A percentile compares a stretch with the other conserved stretches of the same genome.
Evolutionary conservation across 2,797 vertebrate species (phyloP).

Genomic region (Pitangus sulphuratus): DNA sequence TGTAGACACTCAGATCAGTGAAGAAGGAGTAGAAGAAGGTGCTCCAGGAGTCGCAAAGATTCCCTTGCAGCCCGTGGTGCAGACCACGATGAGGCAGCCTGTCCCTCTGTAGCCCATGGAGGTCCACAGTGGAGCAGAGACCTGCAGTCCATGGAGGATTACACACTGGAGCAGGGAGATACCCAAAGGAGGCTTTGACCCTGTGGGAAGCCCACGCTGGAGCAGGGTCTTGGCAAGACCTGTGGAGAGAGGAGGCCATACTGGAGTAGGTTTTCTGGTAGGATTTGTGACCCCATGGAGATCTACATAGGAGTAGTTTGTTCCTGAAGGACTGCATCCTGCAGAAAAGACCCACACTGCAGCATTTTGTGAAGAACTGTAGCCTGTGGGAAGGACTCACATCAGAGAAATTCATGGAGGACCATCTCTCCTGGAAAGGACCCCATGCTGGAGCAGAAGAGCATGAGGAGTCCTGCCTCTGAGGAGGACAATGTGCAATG

Average conservation of each 20-base stretch:
- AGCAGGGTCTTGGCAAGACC: neutral
- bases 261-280: neutral
- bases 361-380: neutral
- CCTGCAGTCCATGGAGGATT: no score
- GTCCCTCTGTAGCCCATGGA: neutral
- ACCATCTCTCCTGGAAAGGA: neutral
- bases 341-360: neutral
- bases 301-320: accelerated
- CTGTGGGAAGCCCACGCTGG: accelerated
- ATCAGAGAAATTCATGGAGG: neutral
- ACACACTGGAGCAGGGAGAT: neutral
- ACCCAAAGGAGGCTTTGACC: neutral
- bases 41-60: neutral
- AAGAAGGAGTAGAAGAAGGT: neutral
- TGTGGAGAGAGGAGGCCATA: neutral
- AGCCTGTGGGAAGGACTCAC: neutral
- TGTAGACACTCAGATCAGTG: neutral
- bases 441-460: neutral
- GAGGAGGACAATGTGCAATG: neutral
- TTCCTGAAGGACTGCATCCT: neutral
- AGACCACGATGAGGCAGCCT: neutral
- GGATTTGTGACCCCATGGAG: neutral
- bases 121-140: neutral
- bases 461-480: neutral
- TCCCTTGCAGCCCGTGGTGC: neutral